phyloP scores from a whole-genome alignment of 2,797 vertebrate genomes.

The Leucoraja ocellata region DNA sequence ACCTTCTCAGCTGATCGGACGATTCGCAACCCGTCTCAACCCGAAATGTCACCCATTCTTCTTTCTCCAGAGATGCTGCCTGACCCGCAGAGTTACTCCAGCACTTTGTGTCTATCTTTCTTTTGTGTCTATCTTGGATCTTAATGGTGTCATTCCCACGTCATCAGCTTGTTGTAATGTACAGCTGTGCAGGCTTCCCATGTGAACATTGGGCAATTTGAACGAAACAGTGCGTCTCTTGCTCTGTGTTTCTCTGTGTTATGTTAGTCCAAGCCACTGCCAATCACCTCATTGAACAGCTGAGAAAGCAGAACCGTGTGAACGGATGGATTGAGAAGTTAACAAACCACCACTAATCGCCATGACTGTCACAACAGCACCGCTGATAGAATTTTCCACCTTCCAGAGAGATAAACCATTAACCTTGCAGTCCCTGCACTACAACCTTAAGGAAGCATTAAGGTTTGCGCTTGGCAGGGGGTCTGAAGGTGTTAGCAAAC shows the following conservation, averaged over 20 bases:
- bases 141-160: neutral
- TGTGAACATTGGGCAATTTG: neutral
- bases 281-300: conserved; percentile 31
- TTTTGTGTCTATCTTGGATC: too few relatives aligned
- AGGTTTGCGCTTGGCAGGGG: conserved; percentile 27
- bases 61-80: too few relatives aligned
- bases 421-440: neutral
- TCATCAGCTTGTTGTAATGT: neutral
- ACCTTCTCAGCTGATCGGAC: too few relatives aligned
- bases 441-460: neutral
- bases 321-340: conserved; percentile 20
- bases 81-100: too few relatives aligned
- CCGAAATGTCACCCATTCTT: too few relatives aligned
- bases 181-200: neutral
- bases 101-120: too few relatives aligned
- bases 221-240: neutral
- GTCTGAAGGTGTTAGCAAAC: conserved; percentile 16
- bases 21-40: too few relatives aligned
- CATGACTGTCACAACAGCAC: conserved; percentile 30
- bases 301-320: conserved; percentile 24
- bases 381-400: conserved; percentile 6
- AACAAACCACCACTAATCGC: conserved; percentile 34
- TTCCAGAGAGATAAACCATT: neutral
- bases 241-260: neutral
- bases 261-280: neutral